Evolutionary conservation across 2,888 invertebrate genomes (phyloP), one percentile per base, ranked within the genome.

Genomic region (Cryptocephalus primarius): DNA sequence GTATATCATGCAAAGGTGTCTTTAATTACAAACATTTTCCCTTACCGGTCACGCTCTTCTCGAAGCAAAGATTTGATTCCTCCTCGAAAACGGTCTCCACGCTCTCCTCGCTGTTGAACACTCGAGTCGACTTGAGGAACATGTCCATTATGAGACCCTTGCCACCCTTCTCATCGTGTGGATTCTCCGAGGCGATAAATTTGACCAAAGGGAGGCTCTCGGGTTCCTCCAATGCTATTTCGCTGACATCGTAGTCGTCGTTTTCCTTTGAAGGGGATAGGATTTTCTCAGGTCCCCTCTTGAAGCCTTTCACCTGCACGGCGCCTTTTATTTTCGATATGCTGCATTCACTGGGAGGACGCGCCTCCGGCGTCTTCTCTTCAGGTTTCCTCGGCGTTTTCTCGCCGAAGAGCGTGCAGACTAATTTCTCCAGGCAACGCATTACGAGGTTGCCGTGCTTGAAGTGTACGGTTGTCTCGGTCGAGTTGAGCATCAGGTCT

Each of bases 391-490:
- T 33, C 33, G 42, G 41, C 2, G 14, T 55, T 33, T 73, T 54
- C 36, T 51, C 43, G n/a, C 61, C 62, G 40, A 65, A 57, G 53
- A 65, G 64, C 8, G 56, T 50, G 32, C 50, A 51, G 2, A 70
- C 45, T 34, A 64, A 56, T 51, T 71, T 70, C 52, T 73, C 68
- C 11, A 76, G 53, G 40, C 70, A 70, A 41, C 62, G 58, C 13
- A 65, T 52, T 10, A 78, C 54, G n/a, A 59, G 49, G 22, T 72
- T 66, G 73, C 72, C 75, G 48, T 75, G 67, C 55, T 68, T 70
- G 58, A 80, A 80, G 60, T 76, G 74, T 1, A 77, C 71, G 41
- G 69, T 58, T 8, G 72, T 71, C 58, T 77, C 77, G 8, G 68
- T 65, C 3, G 73, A 71, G 49, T 75, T 72, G 49, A 71, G 67